Evolutionary conservation across 2,888 invertebrate genomes (phyloP).

Genomic region (Phyllotreta cruciferae): DNA sequence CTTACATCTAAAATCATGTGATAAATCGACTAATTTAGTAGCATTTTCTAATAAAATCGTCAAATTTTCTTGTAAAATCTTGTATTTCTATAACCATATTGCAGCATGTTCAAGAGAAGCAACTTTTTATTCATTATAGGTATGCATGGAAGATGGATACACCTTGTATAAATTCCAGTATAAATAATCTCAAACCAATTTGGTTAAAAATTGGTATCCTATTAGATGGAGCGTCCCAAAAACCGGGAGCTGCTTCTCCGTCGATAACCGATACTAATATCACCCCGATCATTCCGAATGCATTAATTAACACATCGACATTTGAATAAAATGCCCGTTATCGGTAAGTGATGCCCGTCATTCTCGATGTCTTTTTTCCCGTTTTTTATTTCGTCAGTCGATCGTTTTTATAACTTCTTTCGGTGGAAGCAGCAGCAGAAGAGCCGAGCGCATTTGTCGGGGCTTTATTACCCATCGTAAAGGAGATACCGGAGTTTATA

Average conservation of each 20-base stretch:
- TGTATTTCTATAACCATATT: no score
- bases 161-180: no score
- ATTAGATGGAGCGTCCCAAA: constrained; percentile 55
- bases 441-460: constrained; percentile 46
- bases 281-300: constrained; percentile 55
- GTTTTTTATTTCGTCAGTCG: constrained; percentile 44
- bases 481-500: no score
- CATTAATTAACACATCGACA: constrained; percentile 61
- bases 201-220: no score
- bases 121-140: no score
- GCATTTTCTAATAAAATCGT: no score
- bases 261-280: constrained; percentile 60
- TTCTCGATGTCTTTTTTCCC: constrained; percentile 35
- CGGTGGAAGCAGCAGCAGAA: constrained; percentile 36
- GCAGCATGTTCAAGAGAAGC: no score
- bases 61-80: no score
- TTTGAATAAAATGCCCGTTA: constrained; percentile 61
- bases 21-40: no score
- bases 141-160: no score
- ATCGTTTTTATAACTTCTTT: constrained; percentile 46
- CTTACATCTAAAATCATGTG: no score
- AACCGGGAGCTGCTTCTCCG: constrained; percentile 58
- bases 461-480: constrained; percentile 40
- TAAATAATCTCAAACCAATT: no score
- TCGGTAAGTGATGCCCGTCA: constrained; percentile 52